Base-by-base conservation (phyloP, 2,797 vertebrate genomes). In the Alosa sapidissima region DNA sequence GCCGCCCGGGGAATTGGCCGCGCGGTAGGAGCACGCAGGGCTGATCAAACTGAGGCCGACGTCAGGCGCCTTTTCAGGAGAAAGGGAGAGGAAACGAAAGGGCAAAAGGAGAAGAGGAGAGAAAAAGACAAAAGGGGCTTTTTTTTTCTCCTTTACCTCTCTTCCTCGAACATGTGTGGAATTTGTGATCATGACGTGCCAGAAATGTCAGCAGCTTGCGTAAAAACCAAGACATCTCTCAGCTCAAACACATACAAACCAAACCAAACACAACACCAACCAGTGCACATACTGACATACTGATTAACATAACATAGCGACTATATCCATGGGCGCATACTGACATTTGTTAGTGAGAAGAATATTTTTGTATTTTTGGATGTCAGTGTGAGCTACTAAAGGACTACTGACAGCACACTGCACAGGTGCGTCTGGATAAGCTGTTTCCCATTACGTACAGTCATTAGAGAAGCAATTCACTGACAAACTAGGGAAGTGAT, bases 1-100 rank as follows among this genome's bases (percentile, higher is more conserved):
- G 41, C 4, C 9, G 10, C 78, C 81, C 8, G 41, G 86, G 86
- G 81, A 84, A 45, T 83, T 36, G 65, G 28, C 11, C n/a, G 21
- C 82, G 45, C 55, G 41, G 78, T 28, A 72, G 28, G 78, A 45
- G 49, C 48, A 54, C 19, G 21, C 47, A 48, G 41, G 68, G n/a
- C 82, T 81, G 33, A 81, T 83, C 81, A 78, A 68, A 62, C 45
- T 1, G 21, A 81, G 13, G 51, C 28, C 9, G 52, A 62, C 78
- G 65, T 13, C 8, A 16, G n/a, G 47, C 24, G 62, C 55, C 36
- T 47, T 5, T 58, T 28, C 3, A 14, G 58, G 81, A 33, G 19
- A 52, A 21, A 21, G 81, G 28, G 41, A 47, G 7, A n/a, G 47
- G 11, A 28, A 65, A 14, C 11, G 21, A 52, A 68, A 60, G 36